Conservation (phyloP, 2,113 vertebrate species). For the Edolisoma coerulescens region DNA sequence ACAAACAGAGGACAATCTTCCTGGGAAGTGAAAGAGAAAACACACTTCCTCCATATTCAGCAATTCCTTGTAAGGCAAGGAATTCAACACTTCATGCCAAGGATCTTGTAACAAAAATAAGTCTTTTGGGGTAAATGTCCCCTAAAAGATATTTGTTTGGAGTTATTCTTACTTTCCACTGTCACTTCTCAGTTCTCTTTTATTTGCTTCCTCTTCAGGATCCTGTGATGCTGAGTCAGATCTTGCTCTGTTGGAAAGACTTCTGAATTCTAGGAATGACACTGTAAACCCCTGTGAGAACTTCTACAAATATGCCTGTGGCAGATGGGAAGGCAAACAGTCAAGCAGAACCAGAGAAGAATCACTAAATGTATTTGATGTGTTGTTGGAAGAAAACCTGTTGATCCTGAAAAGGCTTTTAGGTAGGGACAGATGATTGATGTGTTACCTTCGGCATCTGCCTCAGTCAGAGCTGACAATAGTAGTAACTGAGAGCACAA, state of each 20-base stretch:
- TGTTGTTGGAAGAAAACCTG: slow-evolving; percentile 67
- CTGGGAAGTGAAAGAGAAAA: background rate
- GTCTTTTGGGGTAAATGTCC: slow-evolving; percentile 4
- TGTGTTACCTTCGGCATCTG: background rate
- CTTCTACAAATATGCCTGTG: slow-evolving; percentile 73
- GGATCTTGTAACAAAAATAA: slow-evolving; percentile 42
- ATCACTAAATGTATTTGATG: slow-evolving; percentile 38
- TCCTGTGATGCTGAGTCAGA: slow-evolving; percentile 36
- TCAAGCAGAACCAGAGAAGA: background rate
- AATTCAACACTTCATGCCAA: background rate
- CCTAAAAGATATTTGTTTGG: background rate
- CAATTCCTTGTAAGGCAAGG: background rate
- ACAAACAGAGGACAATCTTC: background rate
- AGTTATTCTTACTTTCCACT: background rate
- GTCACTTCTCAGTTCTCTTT: background rate
- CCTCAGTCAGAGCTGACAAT: background rate
- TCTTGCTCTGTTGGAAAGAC: slow-evolving; percentile 2
- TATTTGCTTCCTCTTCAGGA: slow-evolving; percentile 32
- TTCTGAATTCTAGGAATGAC: slow-evolving; percentile 63
- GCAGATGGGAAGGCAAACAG: slow-evolving; percentile 33
- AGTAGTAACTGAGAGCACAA: background rate
- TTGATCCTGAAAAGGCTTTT: slow-evolving; percentile 63
- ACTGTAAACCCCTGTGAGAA: slow-evolving; percentile 65
- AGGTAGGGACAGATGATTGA: slow-evolving; percentile 46
- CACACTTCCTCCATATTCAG: background rate